These are phyloP conservation scores for Portunus trituberculatus DNA, from an alignment of 1,140 invertebrate species.

Conservation along the genomic window DNA sequence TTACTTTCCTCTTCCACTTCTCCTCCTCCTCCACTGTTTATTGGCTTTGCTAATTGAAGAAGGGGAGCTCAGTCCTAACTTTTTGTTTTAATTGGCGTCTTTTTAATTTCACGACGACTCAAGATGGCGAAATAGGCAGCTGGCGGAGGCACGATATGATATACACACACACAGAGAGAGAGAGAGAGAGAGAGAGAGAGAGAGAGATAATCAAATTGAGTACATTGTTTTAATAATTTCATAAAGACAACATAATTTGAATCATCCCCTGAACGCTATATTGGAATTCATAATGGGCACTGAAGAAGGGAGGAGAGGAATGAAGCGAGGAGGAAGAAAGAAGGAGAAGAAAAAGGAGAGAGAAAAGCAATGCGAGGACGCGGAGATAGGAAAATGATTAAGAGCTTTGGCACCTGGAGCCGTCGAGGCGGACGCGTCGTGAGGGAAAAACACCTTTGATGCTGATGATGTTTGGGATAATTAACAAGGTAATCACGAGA, in stretches of 20 bases:
- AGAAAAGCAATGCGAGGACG: neutral
- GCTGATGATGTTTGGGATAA: constrained; percentile 44
- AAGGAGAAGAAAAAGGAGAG: neutral
- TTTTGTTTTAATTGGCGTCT: constrained; percentile 72
- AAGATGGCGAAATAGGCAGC: constrained; percentile 51
- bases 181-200: constrained; percentile 31
- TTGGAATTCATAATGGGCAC: neutral
- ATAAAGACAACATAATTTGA: neutral
- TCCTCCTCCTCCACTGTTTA: constrained; percentile 45
- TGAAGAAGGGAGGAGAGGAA: neutral
- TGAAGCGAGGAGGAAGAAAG: neutral
- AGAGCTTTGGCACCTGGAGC: neutral
- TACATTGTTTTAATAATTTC: neutral
- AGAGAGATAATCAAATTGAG: neutral
- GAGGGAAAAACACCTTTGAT: constrained; percentile 45
- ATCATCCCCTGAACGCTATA: neutral
- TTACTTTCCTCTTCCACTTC: neutral
- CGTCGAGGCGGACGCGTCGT: neutral
- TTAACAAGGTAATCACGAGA: constrained; percentile 49
- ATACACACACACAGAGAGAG: neutral
- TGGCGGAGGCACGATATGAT: constrained; percentile 51
- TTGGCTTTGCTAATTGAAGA: constrained; percentile 63
- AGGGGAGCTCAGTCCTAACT: constrained; percentile 57
- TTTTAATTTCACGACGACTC: constrained; percentile 64
- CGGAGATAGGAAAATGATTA: constrained; percentile 13